Evolutionary conservation across 2,113 vertebrate genomes (phyloP).

Genomic region (Alligator mississippiensis): DNA sequence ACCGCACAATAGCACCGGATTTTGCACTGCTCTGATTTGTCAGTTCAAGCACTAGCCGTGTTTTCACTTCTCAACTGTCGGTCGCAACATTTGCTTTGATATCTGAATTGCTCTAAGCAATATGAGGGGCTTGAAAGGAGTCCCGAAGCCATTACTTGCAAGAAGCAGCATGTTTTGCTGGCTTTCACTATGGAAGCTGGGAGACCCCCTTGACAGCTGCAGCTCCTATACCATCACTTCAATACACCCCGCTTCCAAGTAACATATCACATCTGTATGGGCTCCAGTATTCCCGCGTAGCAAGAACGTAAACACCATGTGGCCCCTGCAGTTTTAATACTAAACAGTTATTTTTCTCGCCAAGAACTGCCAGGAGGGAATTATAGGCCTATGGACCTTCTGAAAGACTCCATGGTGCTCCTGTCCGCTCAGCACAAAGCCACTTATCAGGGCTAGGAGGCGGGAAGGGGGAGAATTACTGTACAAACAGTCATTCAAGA

Average conservation of each 20-base stretch:
- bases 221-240: not conserved
- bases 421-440: conserved; percentile 43
- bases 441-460: conserved; percentile 42
- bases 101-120: not conserved
- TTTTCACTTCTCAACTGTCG: not conserved
- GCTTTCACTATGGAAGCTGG: not conserved
- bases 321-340: not conserved
- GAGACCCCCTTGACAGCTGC: conserved; percentile 28
- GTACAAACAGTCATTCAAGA: conserved; percentile 63
- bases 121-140: not conserved
- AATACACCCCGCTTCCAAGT: not conserved
- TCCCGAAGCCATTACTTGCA: conserved; percentile 16
- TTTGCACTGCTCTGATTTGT: not conserved
- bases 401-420: conserved; percentile 55
- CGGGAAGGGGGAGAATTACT: conserved; percentile 54
- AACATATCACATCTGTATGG: not conserved
- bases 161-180: not conserved
- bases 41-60: not conserved
- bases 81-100: rapidly evolving
- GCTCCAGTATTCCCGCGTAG: not conserved
- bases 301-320: not conserved
- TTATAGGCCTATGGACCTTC: not conserved
- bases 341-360: not conserved
- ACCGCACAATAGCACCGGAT: not conserved
- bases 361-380: conserved; percentile 21